Conservation (phyloP, 2,113 vertebrate species). For the Psittacara wagleri region DNA sequence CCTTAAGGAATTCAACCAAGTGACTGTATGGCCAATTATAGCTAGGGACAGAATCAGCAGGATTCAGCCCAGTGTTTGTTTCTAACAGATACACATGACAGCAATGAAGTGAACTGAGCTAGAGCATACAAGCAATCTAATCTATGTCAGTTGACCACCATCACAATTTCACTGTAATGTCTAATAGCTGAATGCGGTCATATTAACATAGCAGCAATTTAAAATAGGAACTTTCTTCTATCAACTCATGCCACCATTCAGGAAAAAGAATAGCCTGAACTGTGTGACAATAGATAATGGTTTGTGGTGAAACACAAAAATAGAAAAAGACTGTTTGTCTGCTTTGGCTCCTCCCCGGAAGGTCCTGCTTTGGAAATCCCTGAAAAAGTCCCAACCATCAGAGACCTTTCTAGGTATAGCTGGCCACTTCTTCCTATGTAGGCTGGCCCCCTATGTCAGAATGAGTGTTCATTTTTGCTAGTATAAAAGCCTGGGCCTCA, state of each 20-base stretch:
- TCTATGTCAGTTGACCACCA: background rate
- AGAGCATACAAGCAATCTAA: background rate
- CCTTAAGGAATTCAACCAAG: background rate
- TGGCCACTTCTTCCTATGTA: no score
- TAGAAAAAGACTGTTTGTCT: no score
- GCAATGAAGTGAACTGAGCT: background rate
- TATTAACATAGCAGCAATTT: background rate
- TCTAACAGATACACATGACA: background rate
- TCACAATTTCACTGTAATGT: background rate
- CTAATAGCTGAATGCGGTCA: background rate
- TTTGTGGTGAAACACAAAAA: no score
- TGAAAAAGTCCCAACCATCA: no score
- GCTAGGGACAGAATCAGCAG: background rate
- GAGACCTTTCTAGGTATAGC: no score
- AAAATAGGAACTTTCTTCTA: background rate
- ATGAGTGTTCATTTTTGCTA: no score
- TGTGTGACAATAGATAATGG: no score
- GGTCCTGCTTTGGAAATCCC: no score
- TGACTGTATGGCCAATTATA: accelerated
- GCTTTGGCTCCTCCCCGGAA: no score
- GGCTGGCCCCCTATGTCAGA: no score
- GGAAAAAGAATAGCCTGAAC: background rate
- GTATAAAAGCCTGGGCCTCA: no score
- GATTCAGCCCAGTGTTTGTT: background rate
- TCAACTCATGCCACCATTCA: background rate